Evolutionary conservation across 1,140 invertebrate species (phyloP).

Genomic region (Diabrotica virgifera): DNA sequence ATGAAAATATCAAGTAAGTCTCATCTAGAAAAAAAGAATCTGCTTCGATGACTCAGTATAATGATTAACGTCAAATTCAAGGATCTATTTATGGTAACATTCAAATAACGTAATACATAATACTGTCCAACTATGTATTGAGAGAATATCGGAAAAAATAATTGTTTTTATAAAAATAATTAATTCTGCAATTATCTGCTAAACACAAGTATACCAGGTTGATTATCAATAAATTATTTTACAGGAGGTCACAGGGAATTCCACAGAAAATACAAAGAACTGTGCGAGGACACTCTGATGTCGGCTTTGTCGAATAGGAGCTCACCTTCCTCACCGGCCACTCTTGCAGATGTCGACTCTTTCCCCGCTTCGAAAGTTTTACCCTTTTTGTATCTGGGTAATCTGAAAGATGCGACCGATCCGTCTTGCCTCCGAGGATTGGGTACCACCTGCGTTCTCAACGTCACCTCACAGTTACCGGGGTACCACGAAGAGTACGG

Average conservation of each 20-base stretch:
- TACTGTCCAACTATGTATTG: no score
- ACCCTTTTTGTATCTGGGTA: conserved; percentile 85
- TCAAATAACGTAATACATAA: no score
- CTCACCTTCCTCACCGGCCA: conserved; percentile 42
- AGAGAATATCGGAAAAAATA: no score
- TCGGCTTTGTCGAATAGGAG: conserved; percentile 43
- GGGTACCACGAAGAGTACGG: conserved; percentile 67
- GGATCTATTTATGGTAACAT: background rate
- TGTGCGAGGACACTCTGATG: conserved; percentile 61
- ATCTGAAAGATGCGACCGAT: conserved; percentile 79
- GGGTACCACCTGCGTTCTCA: conserved; percentile 74
- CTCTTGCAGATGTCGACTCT: conserved; percentile 65
- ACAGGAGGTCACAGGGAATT: conserved; percentile 71
- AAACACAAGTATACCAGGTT: no score
- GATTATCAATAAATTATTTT: conserved; percentile 34
- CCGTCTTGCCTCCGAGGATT: conserved; percentile 62
- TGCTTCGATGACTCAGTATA: no score
- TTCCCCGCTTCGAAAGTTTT: conserved; percentile 77
- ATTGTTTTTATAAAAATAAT: background rate
- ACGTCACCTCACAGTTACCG: conserved; percentile 78
- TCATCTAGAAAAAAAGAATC: no score
- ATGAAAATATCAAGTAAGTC: background rate
- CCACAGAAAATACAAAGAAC: conserved; percentile 60
- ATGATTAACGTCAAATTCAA: no score
- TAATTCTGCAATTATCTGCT: background rate